These are phyloP conservation scores for Desmophyllum pertusum DNA, from an alignment of 92 coral and sea anemone genomes.

Conservation along the genomic window DNA sequence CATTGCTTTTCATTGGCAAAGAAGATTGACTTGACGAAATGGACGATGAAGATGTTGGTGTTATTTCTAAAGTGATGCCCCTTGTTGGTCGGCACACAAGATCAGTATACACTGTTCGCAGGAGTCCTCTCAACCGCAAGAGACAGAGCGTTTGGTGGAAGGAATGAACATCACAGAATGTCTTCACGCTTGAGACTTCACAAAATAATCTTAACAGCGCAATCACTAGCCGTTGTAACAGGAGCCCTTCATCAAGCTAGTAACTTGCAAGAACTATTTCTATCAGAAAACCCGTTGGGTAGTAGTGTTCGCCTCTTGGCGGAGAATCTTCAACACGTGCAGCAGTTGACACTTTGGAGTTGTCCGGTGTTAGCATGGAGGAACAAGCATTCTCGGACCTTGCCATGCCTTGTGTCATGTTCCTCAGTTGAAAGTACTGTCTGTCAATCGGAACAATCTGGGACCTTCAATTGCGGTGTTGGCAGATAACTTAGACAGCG, in stretches of 20 bases:
- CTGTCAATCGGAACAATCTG: not conserved
- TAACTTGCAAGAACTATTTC: not conserved
- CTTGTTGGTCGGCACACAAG: not conserved
- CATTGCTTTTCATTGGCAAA: slow-evolving; percentile 9
- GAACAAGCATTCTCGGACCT: not conserved
- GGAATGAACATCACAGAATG: slow-evolving; percentile 2
- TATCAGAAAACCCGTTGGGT: slow-evolving; percentile 2
- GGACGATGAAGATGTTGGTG: not conserved
- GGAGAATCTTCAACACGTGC: slow-evolving; percentile 5
- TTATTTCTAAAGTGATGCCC: not conserved
- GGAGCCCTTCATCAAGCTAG: not conserved
- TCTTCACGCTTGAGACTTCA: not conserved
- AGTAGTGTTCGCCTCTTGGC: not conserved
- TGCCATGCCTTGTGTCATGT: not conserved
- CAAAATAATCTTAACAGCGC: not conserved
- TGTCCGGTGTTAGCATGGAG: not conserved
- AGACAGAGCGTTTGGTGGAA: not conserved
- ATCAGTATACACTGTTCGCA: not conserved
- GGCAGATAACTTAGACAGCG: not conserved
- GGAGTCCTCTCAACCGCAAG: not conserved
- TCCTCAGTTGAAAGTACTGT: slow-evolving; percentile 2
- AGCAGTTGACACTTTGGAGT: not conserved
- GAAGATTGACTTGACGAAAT: slow-evolving; percentile 6
- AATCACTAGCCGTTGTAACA: not conserved
- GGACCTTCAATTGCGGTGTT: not conserved